Evolutionary conservation across 2,888 invertebrate species (phyloP).

Genomic region (Copidosoma aretas): DNA sequence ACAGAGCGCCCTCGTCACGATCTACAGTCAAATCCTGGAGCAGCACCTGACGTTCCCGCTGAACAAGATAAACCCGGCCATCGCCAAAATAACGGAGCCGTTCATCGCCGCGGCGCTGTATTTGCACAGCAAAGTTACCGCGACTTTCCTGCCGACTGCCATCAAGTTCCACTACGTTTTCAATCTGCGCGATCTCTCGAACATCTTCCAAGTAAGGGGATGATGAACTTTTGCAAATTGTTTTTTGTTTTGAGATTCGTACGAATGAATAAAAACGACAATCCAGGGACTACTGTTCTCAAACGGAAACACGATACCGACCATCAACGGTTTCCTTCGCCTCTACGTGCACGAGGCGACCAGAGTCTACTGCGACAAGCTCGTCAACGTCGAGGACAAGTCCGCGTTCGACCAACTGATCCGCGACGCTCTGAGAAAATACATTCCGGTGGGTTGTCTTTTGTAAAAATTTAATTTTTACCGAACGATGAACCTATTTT

Average conservation of each 20-base stretch:
- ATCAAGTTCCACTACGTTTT: slow-evolving; percentile 95
- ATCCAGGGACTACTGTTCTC: slow-evolving; percentile 84
- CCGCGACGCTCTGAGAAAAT: slow-evolving; percentile 79
- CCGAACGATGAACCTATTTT: not conserved
- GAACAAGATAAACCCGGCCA: slow-evolving; percentile 71
- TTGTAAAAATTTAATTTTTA: not conserved
- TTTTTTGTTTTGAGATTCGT: not conserved
- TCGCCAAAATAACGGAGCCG: slow-evolving; percentile 68
- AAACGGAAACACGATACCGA: slow-evolving; percentile 76
- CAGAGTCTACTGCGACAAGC: slow-evolving; percentile 90
- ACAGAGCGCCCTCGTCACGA: slow-evolving; percentile 79
- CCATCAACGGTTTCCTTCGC: slow-evolving; percentile 75
- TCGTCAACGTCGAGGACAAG: slow-evolving; percentile 72
- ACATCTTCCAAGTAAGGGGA: slow-evolving; percentile 92
- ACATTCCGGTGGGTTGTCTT: slow-evolving; percentile 66
- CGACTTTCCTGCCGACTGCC: slow-evolving; percentile 88
- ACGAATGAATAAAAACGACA: not conserved
- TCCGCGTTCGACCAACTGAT: slow-evolving; percentile 76
- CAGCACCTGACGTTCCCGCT: slow-evolving; percentile 75
- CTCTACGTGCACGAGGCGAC: slow-evolving; percentile 91
- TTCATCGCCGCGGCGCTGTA: slow-evolving; percentile 77
- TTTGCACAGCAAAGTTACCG: slow-evolving; percentile 77
- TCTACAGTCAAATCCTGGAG: slow-evolving; percentile 81
- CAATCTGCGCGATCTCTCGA: slow-evolving; percentile 89
- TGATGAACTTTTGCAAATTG: slow-evolving; percentile 8